Base-by-base conservation (phyloP, 2,113 vertebrate genomes). In the Pelmatolapia mariae region DNA sequence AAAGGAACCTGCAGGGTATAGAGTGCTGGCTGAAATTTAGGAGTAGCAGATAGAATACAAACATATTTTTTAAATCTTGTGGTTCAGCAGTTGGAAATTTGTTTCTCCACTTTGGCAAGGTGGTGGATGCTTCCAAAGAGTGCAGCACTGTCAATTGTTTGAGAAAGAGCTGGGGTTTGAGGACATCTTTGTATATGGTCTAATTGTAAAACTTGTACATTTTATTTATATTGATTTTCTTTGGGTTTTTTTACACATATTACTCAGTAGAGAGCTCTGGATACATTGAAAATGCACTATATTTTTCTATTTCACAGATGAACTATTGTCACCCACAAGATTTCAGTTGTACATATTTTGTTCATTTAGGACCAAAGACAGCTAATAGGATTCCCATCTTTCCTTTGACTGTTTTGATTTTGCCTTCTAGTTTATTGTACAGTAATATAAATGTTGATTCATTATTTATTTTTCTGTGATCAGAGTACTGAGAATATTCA, bases 291-390 rank as follows among this genome's bases (percentile, higher is more conserved):
- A 98, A 99, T 99, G 98, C 98, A 99, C 98, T 99, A 98, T 99
- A 99, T 99, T 99, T 99, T 99, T 99, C 98, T 99, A 99, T 99
- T 97, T 98, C 95, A 94, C 98, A 98, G 97, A 98, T 96, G 95
- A 92, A 96, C 98, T 97, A 98, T 97, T 97, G 96, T 97, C 96
- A 96, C 97, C 97, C 97, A 96, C 96, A 96, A 97, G 97, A 97
- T 97, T 98, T 98, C 97, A 98, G 97, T 98, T 98, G 97, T 97
- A 98, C 97, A 98, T 98, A 97, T 13, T 83, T 81, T 81, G 97
- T 97, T 98, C 98, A 98, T 98, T 98, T 99, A 99, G 98, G 98
- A 99, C 98, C 98, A 99, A 99, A 99, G 98, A 99, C 97, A 96
- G 97, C 96, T 97, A 96, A 90, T 97, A 97, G 96, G 97, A 97